phyloP scores from a whole-genome alignment of 2,113 vertebrate genomes.

The Piliocolobus tephrosceles region DNA sequence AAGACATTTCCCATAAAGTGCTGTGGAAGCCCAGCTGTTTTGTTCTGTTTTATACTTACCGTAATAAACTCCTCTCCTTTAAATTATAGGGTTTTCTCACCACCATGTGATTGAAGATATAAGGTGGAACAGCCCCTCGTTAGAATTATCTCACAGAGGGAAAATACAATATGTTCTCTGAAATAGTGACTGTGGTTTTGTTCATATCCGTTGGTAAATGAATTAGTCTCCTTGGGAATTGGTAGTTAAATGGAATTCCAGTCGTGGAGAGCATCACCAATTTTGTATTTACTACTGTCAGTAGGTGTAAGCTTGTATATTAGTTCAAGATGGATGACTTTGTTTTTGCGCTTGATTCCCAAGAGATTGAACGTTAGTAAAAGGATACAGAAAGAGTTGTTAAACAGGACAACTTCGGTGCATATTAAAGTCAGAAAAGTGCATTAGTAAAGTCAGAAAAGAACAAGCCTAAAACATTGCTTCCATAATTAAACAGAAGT shows the following conservation, averaged over 20 bases:
- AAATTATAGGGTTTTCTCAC: conserved; percentile 34
- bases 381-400: conserved; percentile 9
- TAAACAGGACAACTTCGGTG: conserved; percentile 30
- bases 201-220: neutral
- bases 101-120: neutral
- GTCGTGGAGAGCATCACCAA: neutral
- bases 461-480: neutral
- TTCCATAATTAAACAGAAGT: neutral
- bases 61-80: neutral
- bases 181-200: neutral
- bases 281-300: neutral
- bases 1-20: neutral
- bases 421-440: neutral
- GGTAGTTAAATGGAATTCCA: neutral
- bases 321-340: conserved; percentile 66
- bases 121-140: neutral
- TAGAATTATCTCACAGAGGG: conserved; percentile 25
- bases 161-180: neutral
- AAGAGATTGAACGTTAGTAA: conserved; percentile 28
- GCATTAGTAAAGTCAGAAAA: conserved; percentile 4
- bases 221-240: neutral
- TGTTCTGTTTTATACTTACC: conserved; percentile 43
- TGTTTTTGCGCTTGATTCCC: conserved; percentile 50
- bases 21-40: neutral
- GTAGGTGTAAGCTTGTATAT: neutral